phyloP scores from a whole-genome alignment of 2,888 invertebrate genomes.

The Chaitophorus viminalis region DNA sequence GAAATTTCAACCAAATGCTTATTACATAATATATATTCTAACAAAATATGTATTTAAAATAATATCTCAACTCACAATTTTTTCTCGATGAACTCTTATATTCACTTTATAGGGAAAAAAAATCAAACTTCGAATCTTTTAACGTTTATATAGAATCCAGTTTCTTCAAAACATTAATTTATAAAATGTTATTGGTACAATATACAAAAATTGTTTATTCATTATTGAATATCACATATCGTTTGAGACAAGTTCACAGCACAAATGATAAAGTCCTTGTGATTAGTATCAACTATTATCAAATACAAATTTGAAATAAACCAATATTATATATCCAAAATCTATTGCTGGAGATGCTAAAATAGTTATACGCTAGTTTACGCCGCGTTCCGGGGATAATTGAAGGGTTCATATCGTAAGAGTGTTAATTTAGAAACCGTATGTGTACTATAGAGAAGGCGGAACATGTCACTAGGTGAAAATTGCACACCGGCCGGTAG shows the following conservation, averaged over 20 bases:
- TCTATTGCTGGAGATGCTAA: conserved; percentile 36
- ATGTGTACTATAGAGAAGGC: conserved; percentile 5
- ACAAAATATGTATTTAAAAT: not conserved
- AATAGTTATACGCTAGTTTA: conserved; percentile 31
- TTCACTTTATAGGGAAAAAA: not conserved
- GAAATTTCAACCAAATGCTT: not conserved
- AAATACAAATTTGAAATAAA: not conserved
- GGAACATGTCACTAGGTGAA: conserved; percentile 57
- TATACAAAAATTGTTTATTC: not conserved
- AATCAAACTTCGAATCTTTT: too few relatives aligned
- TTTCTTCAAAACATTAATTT: too few relatives aligned
- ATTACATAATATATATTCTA: not conserved
- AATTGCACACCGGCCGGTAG: conserved; percentile 49
- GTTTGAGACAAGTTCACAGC: too few relatives aligned
- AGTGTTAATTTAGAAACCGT: conserved; percentile 46
- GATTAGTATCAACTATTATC: not conserved
- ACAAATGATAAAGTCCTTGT: too few relatives aligned
- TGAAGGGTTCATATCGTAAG: conserved; percentile 41
- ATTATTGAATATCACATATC: too few relatives aligned
- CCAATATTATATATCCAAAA: not conserved
- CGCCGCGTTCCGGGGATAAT: conserved; percentile 32
- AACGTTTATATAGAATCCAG: too few relatives aligned
- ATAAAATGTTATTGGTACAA: not conserved
- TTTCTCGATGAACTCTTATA: not conserved
- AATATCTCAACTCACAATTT: not conserved